Evolutionary conservation across 2,888 invertebrate species (phyloP).

Genomic region (Epinotia bilunana): DNA sequence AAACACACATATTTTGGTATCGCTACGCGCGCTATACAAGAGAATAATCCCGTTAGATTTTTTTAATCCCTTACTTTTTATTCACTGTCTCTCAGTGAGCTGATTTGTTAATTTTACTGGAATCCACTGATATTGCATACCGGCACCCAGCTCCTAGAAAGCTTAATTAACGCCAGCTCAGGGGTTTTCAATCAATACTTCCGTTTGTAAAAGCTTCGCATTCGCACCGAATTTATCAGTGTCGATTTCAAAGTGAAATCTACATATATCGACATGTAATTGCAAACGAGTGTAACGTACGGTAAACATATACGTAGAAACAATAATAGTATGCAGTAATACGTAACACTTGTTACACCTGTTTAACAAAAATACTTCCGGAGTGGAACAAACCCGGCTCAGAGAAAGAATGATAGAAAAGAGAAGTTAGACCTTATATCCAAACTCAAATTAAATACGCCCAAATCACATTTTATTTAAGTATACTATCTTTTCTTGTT

Average conservation of each 20-base stretch:
- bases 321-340: too few relatives aligned
- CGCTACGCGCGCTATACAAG: neutral
- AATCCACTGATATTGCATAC: slow-evolving; percentile 2
- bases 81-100: neutral
- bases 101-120: slow-evolving; percentile 3
- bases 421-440: too few relatives aligned
- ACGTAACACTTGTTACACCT: too few relatives aligned
- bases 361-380: too few relatives aligned
- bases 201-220: slow-evolving; percentile 11
- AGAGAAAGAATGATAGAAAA: too few relatives aligned
- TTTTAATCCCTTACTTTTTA: neutral
- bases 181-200: slow-evolving; percentile 29
- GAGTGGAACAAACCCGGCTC: too few relatives aligned
- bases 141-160: slow-evolving; percentile 15
- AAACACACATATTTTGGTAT: neutral
- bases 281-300: neutral
- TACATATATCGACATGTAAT: neutral
- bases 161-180: slow-evolving; percentile 36
- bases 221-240: neutral
- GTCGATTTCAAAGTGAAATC: slow-evolving; percentile 13
- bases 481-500: too few relatives aligned
- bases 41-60: neutral
- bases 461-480: too few relatives aligned
- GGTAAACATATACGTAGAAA: neutral
- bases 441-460: too few relatives aligned